Percentiles rank a stretch among this genome's conserved stretches.
phyloP scores from a whole-genome alignment of 2,797 vertebrate species.

The Sebastes hopkinsi region DNA sequence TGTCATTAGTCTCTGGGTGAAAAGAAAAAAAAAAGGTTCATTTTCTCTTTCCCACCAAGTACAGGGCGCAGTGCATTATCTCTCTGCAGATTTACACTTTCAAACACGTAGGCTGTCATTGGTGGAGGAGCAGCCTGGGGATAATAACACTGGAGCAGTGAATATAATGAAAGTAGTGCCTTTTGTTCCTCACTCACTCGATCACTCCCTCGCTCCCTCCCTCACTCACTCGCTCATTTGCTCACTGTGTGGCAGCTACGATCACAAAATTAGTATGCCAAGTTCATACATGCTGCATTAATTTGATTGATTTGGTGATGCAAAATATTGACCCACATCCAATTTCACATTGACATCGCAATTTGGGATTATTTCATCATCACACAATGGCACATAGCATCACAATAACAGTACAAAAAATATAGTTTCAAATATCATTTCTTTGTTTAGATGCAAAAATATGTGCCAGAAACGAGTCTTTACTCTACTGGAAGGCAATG shows the following conservation, averaged over 20 bases:
- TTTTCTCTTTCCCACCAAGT: slow-evolving; percentile 59
- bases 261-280: not conserved
- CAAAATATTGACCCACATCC: not conserved
- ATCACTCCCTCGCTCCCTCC: not conserved
- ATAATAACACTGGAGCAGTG: slow-evolving; percentile 43
- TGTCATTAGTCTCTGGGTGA: slow-evolving; percentile 69
- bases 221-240: not conserved
- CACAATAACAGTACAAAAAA: not conserved
- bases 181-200: slow-evolving; percentile 40
- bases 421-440: not conserved
- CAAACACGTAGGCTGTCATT: slow-evolving; percentile 52
- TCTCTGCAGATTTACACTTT: slow-evolving; percentile 63
- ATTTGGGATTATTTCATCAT: slow-evolving; percentile 1
- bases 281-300: not conserved
- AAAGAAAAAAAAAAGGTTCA: slow-evolving; percentile 42
- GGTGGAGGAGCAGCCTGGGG: slow-evolving; percentile 41
- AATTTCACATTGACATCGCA: not conserved
- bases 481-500: not conserved
- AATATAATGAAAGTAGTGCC: slow-evolving; percentile 34
- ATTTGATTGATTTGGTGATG: not conserved
- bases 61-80: slow-evolving; percentile 50
- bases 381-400: not conserved
- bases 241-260: not conserved
- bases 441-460: not conserved
- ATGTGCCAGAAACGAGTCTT: not conserved